Conservation (phyloP, 1,140 invertebrate species). For the Drosophila nikananu region DNA sequence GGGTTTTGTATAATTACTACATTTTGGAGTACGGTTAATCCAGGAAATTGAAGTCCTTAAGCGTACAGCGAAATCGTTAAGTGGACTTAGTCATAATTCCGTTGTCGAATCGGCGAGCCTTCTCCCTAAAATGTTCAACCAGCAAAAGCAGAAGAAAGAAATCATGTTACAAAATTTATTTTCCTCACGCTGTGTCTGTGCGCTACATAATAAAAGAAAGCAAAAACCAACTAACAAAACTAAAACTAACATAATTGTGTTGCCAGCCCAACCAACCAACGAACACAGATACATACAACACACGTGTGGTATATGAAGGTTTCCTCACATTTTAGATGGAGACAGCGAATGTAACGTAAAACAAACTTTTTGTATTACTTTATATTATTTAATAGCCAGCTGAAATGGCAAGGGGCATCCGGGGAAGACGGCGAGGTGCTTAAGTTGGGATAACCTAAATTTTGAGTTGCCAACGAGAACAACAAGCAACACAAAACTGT, state of each 20-base stretch:
- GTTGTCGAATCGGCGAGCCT: conserved; percentile 4
- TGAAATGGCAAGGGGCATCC: conserved; percentile 6
- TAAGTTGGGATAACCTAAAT: conserved; percentile 65
- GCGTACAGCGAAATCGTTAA: background rate
- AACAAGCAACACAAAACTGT: conserved; percentile 23
- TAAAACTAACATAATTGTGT: conserved; percentile 48
- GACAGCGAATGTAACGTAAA: conserved; percentile 46
- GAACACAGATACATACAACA: conserved; percentile 18
- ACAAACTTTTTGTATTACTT: conserved; percentile 58
- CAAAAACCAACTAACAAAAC: conserved; percentile 15
- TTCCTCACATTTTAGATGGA: conserved; percentile 33
- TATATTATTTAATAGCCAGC: conserved; percentile 59
- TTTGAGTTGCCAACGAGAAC: conserved; percentile 51
- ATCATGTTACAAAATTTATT: conserved; percentile 43
- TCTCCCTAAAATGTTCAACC: conserved; percentile 6
- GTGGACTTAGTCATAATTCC: conserved; percentile 9
- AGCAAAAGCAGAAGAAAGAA: conserved; percentile 17
- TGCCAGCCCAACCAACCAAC: conserved; percentile 56
- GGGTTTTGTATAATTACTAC: too few species aligned
- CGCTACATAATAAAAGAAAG: conserved; percentile 37
- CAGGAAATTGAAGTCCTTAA: background rate
- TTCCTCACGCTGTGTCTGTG: conserved; percentile 10
- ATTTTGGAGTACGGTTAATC: background rate
- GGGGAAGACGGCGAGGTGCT: conserved; percentile 14
- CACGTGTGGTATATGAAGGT: conserved; percentile 2